Base-by-base conservation (phyloP, 2,797 vertebrate species). In the Staurois parvus region DNA sequence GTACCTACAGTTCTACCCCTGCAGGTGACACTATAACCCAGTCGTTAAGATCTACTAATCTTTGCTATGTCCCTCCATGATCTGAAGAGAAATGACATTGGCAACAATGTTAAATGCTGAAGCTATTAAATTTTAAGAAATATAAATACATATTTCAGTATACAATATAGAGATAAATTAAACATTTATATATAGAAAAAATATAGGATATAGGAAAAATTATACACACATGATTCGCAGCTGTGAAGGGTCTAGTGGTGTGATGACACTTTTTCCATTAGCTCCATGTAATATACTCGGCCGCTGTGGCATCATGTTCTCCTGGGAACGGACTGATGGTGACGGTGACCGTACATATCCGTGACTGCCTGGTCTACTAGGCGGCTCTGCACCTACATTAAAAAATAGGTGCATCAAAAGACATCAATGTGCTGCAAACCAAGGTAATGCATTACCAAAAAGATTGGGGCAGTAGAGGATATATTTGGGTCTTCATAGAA, bases 241-340 rank as follows among this genome's bases (percentile, higher is more conserved):
- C 89, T 95, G 94, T 26, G 94, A 87, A 70, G 94, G 93, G 87
- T 96, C 95, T 91, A 96, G 91, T 83, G 97, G 96, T 1, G 97
- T 99, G 91, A 99, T 99, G 76, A 99, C 98, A 67, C 98, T 99
- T 89, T 99, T 98, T 89, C 95, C 96, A n/a, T 96, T 96, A 89
- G 96, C 95, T 89, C 96, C 96, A 89, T 98, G 98, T 91, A 99
- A 99, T 92, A 99, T 98, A 88, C 97, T 99, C 26, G 98, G 97
- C 79, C 98, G 94, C 88, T 98, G 98, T 86, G 97, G 98, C 82
- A 98, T 91, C 9, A 98, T 94, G 26, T 95, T 94, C 37, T 99
- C 98, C 91, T 97, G 97, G 26, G 95, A 93, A 91, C 98, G 94
- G 76, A 97, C 92, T 0, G 97, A 99, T 9, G 98, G 98, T 10